Evolutionary conservation across 23 tunicate genomes (phyloP).

Genomic region (Diplosoma virens): DNA sequence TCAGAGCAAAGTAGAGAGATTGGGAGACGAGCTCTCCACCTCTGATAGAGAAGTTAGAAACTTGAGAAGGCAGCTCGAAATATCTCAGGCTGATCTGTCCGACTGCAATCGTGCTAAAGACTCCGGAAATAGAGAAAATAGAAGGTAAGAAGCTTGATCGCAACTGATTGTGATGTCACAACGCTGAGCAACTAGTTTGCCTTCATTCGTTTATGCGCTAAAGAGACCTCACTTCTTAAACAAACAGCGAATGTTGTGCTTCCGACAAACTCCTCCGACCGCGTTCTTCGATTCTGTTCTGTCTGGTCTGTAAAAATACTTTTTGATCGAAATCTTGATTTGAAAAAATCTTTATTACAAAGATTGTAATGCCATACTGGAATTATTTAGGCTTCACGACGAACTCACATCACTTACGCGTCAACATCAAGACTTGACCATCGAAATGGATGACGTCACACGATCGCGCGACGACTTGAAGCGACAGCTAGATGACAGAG

Average conservation of each 20-base stretch:
- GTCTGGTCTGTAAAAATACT: no score
- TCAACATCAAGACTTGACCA: constrained; percentile 81
- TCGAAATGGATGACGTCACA: constrained; percentile 78
- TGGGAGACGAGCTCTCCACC: constrained; percentile 72
- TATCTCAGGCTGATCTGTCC: constrained; percentile 59
- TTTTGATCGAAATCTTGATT: no score
- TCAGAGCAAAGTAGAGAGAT: constrained; percentile 76
- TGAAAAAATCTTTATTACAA: no score
- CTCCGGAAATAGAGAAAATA: constrained; percentile 55
- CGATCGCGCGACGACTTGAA: constrained; percentile 68
- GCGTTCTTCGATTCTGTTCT: no score
- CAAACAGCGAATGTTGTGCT: no score
- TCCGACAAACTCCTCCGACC: no score
- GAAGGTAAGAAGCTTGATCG: no score
- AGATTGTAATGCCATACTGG: no score
- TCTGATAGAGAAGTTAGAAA: constrained; percentile 70
- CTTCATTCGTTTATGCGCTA: no score
- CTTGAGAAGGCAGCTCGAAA: constrained; percentile 74
- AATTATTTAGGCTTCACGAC: constrained; percentile 84
- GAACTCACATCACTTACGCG: constrained; percentile 84
- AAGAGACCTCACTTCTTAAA: no score
- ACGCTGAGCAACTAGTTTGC: no score
- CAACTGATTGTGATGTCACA: no score
- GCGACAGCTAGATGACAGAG: constrained; percentile 44
- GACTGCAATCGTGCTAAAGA: constrained; percentile 62